Percentiles rank a stretch among this genome's conserved stretches.
Evolutionary conservation across 2,113 vertebrate species (phyloP).

Genomic region (Phalacrocorax aristotelis): DNA sequence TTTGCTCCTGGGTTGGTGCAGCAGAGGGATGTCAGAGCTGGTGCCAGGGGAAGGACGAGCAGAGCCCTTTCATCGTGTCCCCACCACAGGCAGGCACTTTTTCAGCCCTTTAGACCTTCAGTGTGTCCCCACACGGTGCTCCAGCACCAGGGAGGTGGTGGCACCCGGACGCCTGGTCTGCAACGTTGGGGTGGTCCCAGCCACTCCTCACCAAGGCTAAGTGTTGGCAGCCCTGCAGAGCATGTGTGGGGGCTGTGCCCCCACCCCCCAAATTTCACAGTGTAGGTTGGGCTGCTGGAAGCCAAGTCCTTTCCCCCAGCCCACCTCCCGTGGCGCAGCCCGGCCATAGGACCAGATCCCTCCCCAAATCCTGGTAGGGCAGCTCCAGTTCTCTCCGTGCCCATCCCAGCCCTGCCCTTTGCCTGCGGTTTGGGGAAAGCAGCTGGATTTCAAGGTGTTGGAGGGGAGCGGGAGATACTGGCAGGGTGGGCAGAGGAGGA

Average conservation of each 20-base stretch:
- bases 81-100: not conserved
- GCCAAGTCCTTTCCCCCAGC: not conserved
- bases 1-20: not conserved
- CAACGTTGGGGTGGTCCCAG: fast-evolving
- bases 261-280: not conserved
- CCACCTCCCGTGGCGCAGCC: fast-evolving
- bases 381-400: not conserved
- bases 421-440: not conserved
- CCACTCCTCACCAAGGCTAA: not conserved
- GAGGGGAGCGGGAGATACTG: not conserved
- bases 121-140: not conserved
- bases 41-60: not conserved
- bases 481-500: not conserved
- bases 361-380: not conserved
- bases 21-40: fast-evolving
- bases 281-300: not conserved
- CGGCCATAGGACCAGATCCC: not conserved
- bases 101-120: not conserved
- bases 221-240: fast-evolving
- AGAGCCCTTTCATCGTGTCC: not conserved
- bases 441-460: not conserved
- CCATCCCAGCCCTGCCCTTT: not conserved
- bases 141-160: fast-evolving
- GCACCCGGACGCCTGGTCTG: not conserved
- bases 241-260: fast-evolving